Percentiles rank a stretch among this genome's conserved stretches.
phyloP scores from a whole-genome alignment of 2,888 invertebrate genomes.

The Zhuqinia jingwanae region DNA sequence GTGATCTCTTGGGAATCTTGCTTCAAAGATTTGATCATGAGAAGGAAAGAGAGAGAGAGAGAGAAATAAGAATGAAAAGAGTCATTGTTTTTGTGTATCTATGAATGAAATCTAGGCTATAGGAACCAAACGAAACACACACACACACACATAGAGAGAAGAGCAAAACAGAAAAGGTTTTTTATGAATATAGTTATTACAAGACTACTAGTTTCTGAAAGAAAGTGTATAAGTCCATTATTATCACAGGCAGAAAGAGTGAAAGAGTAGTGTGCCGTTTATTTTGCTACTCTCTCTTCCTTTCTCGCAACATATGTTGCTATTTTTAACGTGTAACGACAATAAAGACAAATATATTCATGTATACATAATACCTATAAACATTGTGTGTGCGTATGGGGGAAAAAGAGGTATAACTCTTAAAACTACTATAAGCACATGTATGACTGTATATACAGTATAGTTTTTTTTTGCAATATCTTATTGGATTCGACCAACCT shows the following conservation, averaged over 20 bases:
- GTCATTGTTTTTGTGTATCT: slow-evolving; percentile 42
- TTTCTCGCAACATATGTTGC: neutral
- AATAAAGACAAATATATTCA: no score
- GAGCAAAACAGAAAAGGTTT: neutral
- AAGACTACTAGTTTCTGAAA: neutral
- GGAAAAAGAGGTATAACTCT: no score
- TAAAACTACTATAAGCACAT: neutral
- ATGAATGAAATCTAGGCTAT: slow-evolving; percentile 30
- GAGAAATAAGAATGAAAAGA: slow-evolving; percentile 28
- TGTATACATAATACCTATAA: no score
- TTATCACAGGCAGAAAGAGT: no score
- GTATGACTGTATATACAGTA: neutral
- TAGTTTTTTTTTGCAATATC: neutral
- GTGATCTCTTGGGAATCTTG: slow-evolving; percentile 63
- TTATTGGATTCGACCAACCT: slow-evolving; percentile 35
- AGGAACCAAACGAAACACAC: slow-evolving; percentile 13
- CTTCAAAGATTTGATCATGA: slow-evolving; percentile 66
- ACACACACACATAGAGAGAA: no score
- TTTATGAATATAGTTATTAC: neutral
- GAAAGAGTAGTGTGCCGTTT: no score
- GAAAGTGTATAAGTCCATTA: neutral
- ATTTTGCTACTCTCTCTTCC: no score
- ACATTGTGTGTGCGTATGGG: no score
- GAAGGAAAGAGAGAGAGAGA: neutral
- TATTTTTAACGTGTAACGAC: neutral